phyloP scores from a whole-genome alignment of 2,113 vertebrate species.

The Phyllostomus discolor region DNA sequence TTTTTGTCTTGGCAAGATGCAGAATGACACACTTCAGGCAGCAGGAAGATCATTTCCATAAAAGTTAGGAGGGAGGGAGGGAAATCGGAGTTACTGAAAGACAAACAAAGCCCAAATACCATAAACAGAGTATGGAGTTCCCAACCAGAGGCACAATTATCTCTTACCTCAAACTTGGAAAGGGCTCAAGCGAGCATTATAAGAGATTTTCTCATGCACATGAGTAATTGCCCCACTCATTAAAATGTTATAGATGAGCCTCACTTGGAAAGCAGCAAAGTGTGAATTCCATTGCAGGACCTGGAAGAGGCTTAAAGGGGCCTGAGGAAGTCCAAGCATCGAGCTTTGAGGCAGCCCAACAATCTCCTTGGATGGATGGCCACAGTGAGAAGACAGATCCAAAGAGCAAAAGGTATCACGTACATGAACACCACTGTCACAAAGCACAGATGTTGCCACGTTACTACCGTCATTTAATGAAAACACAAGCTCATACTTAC shows the following conservation, averaged over 20 bases:
- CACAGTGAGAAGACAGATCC: fast-evolving
- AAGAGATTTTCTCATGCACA: slow-evolving; percentile 74
- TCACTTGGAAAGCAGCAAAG: slow-evolving; percentile 71
- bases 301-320: not conserved
- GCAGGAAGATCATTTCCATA: slow-evolving; percentile 66
- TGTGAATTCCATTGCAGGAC: slow-evolving; percentile 63
- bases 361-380: not conserved
- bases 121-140: slow-evolving; percentile 59
- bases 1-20: slow-evolving; percentile 68
- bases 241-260: slow-evolving; percentile 75
- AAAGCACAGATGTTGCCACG: not conserved
- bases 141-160: slow-evolving; percentile 72
- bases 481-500: not conserved
- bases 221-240: slow-evolving; percentile 76
- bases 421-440: not conserved
- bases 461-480: not conserved
- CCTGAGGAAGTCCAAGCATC: not conserved
- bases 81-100: slow-evolving; percentile 56
- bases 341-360: not conserved
- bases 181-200: slow-evolving; percentile 51
- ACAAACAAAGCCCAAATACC: slow-evolving; percentile 70
- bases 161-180: slow-evolving; percentile 72
- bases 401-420: not conserved
- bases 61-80: slow-evolving; percentile 40
- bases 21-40: slow-evolving; percentile 63